These are phyloP conservation scores for Urocynchramus pylzowi DNA, from an alignment of 2,113 vertebrate species.

Conservation along the genomic window DNA sequence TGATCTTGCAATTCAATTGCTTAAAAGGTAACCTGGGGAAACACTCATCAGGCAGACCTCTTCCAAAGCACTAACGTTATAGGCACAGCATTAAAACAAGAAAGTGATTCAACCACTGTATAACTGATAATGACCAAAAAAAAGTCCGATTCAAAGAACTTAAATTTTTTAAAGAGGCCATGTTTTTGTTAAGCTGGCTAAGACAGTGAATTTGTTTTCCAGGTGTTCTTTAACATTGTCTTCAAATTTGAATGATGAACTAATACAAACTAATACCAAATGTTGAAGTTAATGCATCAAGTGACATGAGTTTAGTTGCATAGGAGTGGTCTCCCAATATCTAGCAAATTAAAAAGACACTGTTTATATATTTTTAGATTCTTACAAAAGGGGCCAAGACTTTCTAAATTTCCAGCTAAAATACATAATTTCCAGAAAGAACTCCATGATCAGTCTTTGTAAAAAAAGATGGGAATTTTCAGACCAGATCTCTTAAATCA, in stretches of 20 bases:
- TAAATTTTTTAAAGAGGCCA: not conserved
- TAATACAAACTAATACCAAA: not conserved
- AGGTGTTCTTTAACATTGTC: not conserved
- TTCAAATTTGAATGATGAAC: not conserved
- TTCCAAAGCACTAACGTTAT: not conserved
- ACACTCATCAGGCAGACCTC: not conserved
- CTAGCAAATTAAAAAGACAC: not conserved
- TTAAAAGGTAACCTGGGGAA: not conserved
- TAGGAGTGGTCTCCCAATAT: not conserved
- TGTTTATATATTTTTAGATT: not conserved
- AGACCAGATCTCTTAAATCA: not conserved
- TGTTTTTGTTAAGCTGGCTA: not conserved
- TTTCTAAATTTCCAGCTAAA: not conserved
- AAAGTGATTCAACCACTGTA: not conserved
- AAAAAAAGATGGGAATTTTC: not conserved
- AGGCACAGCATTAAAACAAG: not conserved
- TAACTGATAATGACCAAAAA: not conserved
- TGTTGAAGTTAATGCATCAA: not conserved
- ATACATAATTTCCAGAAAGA: not conserved
- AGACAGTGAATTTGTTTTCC: not conserved
- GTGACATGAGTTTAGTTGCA: not conserved
- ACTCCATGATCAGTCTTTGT: not conserved
- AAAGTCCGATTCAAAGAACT: not conserved
- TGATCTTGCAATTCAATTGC: not conserved
- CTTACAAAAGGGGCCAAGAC: not conserved